These are phyloP conservation scores for Resseliella maxima DNA, from an alignment of 2,888 invertebrate genomes.

Conservation along the genomic window DNA sequence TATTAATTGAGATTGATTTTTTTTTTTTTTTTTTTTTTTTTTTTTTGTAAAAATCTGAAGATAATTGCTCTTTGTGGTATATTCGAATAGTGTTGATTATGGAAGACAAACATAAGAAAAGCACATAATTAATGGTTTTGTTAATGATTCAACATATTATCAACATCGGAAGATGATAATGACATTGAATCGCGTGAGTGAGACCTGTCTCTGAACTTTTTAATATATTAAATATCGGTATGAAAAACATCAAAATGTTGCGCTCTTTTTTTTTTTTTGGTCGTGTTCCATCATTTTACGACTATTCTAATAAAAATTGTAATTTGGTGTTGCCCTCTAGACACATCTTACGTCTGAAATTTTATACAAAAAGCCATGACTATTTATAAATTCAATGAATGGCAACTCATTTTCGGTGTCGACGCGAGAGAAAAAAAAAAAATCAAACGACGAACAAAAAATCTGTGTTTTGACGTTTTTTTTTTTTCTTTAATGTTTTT, in stretches of 20 bases:
- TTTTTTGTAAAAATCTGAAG: not conserved
- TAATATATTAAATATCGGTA: too few relatives aligned
- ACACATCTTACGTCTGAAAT: too few relatives aligned
- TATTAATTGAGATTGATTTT: not conserved
- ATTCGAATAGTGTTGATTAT: not conserved
- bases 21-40: not conserved
- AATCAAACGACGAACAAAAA: too few relatives aligned
- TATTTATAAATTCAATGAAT: slow-evolving; percentile 17
- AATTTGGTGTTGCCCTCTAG: not conserved
- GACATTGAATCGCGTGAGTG: slow-evolving; percentile 34
- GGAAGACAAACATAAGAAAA: not conserved
- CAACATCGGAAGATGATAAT: slow-evolving; percentile 32
- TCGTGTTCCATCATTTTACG: not conserved
- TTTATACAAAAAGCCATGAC: not conserved
- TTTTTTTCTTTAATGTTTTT: too few relatives aligned
- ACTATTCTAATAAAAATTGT: not conserved
- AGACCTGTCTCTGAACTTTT: not conserved
- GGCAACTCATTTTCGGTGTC: not conserved
- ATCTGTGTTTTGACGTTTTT: not conserved
- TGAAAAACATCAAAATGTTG: not conserved
- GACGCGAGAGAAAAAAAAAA: not conserved
- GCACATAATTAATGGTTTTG: not conserved
- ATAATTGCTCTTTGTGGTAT: not conserved
- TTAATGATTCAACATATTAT: not conserved
- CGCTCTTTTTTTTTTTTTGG: not conserved